Base-by-base conservation (phyloP, 1,140 invertebrate species). In the Cyclina sinensis region DNA sequence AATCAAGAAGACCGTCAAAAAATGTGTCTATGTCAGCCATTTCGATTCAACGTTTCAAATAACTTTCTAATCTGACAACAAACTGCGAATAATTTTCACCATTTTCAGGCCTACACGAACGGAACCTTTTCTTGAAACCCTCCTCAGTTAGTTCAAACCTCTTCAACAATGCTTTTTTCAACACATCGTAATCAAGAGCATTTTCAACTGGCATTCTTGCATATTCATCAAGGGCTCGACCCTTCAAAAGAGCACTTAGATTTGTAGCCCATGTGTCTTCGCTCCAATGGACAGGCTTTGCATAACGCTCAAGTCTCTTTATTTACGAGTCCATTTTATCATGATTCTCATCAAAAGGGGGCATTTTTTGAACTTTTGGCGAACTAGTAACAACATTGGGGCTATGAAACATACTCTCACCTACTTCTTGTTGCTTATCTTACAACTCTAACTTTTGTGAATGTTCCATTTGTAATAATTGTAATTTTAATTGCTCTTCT, bases 191-290 rank as follows among this genome's bases (percentile, higher is more conserved):
- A 73, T 91, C 78, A 39, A 57, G 11, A 11, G 89, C 88, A 32
- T 90, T 27, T 14, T 88, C 73, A 21, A 35, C n/a, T 4, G 90
- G 79, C 54, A 92, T 35, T 7, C 68, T 7, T 2, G 85, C 39
- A 84, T 86, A 92, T 0, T 90, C 91, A 51, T 91, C 90, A 21
- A 92, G 65, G n/a, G 89, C 90, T 43, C n/a, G n/a, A n/a, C n/a
- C n/a, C n/a, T n/a, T n/a, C n/a, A n/a, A n/a, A n/a, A n/a, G n/a
- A n/a, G n/a, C n/a, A n/a, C n/a, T n/a, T n/a, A n/a, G n/a, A n/a
- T n/a, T n/a, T n/a, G n/a, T n/a, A n/a, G n/a, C n/a, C n/a, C n/a
- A n/a, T n/a, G n/a, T n/a, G n/a, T n/a, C n/a, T n/a, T n/a, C n/a
- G n/a, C n/a, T n/a, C n/a, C 59, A 91, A 21, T 84, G 54, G n/a